Conservation (phyloP, 2,888 invertebrate species). For the Esperia sulphurella region DNA sequence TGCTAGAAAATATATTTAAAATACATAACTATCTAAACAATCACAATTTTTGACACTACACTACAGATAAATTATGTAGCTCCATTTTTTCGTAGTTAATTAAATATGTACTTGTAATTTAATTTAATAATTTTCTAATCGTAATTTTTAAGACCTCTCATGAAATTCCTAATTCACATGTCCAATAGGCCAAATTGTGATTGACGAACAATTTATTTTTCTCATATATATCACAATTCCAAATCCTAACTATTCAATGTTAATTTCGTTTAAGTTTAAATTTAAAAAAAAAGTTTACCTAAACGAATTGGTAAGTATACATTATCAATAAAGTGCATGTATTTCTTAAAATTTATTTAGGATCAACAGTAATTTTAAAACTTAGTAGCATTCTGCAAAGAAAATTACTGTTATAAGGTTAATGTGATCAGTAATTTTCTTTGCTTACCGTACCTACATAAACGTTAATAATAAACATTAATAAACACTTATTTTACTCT, state of each 20-base stretch:
- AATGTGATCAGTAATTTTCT: too few relatives aligned
- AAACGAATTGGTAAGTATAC: neutral
- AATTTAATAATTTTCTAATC: too few relatives aligned
- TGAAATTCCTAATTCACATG: slow-evolving; percentile 21
- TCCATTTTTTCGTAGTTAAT: neutral
- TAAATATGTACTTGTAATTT: neutral
- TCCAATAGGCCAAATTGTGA: slow-evolving; percentile 49
- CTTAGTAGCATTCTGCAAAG: neutral
- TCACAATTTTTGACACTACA: slow-evolving; percentile 9
- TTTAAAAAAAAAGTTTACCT: neutral
- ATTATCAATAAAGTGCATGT: neutral
- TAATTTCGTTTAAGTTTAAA: slow-evolving; percentile 25
- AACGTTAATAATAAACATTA: slow-evolving; percentile 19
- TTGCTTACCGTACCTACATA: neutral
- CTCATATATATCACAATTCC: slow-evolving; percentile 38
- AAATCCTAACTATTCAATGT: slow-evolving; percentile 26
- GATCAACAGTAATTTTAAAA: neutral
- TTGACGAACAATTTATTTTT: slow-evolving; percentile 19
- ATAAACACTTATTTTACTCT: slow-evolving; percentile 22
- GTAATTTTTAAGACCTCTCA: slow-evolving; percentile 1
- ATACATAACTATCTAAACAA: slow-evolving; percentile 1
- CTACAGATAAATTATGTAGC: neutral
- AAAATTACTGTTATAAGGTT: too few relatives aligned
- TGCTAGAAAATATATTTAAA: slow-evolving; percentile 16
- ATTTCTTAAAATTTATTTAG: too few relatives aligned